Base-by-base conservation (phyloP, 2,888 invertebrate species). In the Opisthograptis luteolata region DNA sequence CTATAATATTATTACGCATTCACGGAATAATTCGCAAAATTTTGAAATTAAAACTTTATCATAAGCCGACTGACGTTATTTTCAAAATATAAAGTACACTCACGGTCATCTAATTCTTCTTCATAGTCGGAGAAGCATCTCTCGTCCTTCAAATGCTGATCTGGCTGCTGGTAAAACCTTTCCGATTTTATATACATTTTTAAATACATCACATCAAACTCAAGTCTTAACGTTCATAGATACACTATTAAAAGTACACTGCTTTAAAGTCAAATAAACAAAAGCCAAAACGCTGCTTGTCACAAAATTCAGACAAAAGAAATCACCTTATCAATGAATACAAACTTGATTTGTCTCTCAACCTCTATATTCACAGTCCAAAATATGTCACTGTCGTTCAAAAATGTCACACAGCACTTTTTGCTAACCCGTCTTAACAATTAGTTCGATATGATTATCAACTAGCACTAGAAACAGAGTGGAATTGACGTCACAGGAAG, bases 101-200 rank as follows among this genome's bases (percentile, higher is more conserved):
- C 61, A 88, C 88, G 84, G 32, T 84, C 86, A 22, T 87, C 86
- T 57, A 81, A 64, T 35, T 86, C 87, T 43, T 86, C 87, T n/a
- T 87, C 86, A 47, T 79, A 87, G 53, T 88, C 88, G 0, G 87
- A 87, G 58, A 79, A 87, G 49, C 79, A 85, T 50, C 73, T 79
- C 39, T 84, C 86, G 37, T 84, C 86, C 55, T 84, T 84, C 52
- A 83, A 66, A n/a, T 81, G 84, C 44, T 76, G 81, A 44, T 85
- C 82, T 22, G 84, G 83, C 58, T 83, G 81, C 64, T 84, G 86
- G 58, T 87, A 88, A 49, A 89, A 89, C 66, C 86, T 75, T 62
- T 89, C 88, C 52, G 88, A 82, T 73, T 88, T 87, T 45, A 87
- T 87, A 62, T 87, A 87, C 87, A 88, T 88, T 76, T 87, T 86